Percentiles rank a stretch among this genome's conserved stretches.
Conservation (phyloP, 2,113 vertebrate species). For the Apteryx mantelli region DNA sequence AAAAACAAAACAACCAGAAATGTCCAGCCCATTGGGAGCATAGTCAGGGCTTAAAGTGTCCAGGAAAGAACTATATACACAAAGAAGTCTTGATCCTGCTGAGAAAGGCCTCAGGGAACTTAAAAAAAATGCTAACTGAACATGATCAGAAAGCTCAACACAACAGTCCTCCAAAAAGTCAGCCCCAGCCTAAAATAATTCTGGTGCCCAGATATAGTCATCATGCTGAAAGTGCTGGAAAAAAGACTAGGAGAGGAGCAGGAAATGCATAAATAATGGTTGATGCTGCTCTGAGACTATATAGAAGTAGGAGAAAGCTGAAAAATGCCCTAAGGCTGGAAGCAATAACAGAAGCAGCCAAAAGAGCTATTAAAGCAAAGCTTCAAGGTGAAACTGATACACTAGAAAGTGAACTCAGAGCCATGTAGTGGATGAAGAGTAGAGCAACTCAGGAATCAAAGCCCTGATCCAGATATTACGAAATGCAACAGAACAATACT, state of each 20-base stretch:
- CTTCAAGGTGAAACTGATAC: not conserved
- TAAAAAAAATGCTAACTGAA: not conserved
- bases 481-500: not conserved
- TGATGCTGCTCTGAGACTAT: not conserved
- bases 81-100: not conserved
- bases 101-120: not conserved
- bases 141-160: not conserved
- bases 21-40: not conserved
- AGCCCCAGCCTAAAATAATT: not conserved
- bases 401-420: not conserved
- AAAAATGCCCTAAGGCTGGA: not conserved
- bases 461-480: not conserved
- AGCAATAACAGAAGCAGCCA: not conserved
- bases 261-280: not conserved
- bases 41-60: not conserved
- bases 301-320: not conserved
- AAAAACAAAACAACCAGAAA: constrained; percentile 15
- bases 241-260: not conserved
- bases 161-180: not conserved
- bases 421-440: not conserved
- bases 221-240: not conserved
- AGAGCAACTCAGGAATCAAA: not conserved
- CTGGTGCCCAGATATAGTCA: not conserved
- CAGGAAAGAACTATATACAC: not conserved
- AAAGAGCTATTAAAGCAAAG: not conserved